Conservation (phyloP, 2,797 vertebrate genomes). For the Pitangus sulphuratus region DNA sequence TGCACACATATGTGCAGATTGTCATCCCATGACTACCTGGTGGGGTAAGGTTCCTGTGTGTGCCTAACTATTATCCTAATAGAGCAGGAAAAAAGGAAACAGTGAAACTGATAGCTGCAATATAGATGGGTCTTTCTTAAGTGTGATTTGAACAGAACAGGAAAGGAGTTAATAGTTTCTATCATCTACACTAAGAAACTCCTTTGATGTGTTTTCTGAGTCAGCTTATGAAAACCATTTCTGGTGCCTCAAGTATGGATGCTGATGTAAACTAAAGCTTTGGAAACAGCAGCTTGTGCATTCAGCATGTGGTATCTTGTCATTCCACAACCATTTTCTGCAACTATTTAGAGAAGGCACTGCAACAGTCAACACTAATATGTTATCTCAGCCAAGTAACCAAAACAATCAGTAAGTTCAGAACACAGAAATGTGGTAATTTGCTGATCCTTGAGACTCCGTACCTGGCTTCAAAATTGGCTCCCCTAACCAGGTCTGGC, state of each 20-base stretch:
- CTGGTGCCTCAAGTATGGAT: neutral
- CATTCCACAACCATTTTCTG: neutral
- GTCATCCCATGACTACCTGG: neutral
- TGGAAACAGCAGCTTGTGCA: neutral
- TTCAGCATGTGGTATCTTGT: neutral
- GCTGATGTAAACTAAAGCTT: neutral
- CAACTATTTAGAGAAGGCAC: neutral
- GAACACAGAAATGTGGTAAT: neutral
- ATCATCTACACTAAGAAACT: neutral
- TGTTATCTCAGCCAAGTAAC: neutral
- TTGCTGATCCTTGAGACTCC: neutral
- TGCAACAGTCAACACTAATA: neutral
- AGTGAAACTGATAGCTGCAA: neutral
- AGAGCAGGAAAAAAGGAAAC: neutral
- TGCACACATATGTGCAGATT: neutral
- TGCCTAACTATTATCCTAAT: accelerated
- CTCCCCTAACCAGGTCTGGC: neutral
- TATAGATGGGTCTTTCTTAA: neutral
- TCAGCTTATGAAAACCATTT: neutral
- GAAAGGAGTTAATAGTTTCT: neutral
- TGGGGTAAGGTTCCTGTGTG: neutral
- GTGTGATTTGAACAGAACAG: neutral
- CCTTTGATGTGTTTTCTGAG: neutral
- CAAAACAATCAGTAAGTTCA: neutral
- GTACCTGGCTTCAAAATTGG: neutral